These are phyloP conservation scores for Lucinisca nassula DNA, from an alignment of 2,888 invertebrate species.

Conservation along the genomic window DNA sequence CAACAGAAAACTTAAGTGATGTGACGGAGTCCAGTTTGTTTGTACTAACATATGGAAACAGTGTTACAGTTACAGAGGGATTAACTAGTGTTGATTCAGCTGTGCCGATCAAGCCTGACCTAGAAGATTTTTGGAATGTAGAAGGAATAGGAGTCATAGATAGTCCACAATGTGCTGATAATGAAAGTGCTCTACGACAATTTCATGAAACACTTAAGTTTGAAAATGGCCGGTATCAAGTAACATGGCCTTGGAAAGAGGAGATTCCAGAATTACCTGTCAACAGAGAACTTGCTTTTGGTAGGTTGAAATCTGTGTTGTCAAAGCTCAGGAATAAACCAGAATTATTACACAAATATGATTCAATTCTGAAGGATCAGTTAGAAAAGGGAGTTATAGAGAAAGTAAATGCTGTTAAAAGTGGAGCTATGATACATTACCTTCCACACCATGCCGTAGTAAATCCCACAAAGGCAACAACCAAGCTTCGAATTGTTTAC, in stretches of 20 bases:
- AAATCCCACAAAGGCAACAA: slow-evolving; percentile 5
- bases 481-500: slow-evolving; percentile 22
- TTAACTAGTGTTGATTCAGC: slow-evolving; percentile 17
- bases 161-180: not conserved
- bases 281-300: slow-evolving; percentile 33
- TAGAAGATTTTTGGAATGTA: slow-evolving; percentile 50
- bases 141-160: slow-evolving; percentile 39
- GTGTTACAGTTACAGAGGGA: not conserved
- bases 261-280: slow-evolving; percentile 12
- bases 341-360: slow-evolving; percentile 38
- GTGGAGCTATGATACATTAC: slow-evolving; percentile 1
- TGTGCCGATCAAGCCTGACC: not conserved
- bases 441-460: slow-evolving; percentile 34
- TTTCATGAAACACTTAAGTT: slow-evolving; percentile 33
- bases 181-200: slow-evolving; percentile 8
- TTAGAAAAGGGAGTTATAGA: slow-evolving; percentile 32
- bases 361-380: slow-evolving; percentile 33
- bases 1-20: slow-evolving; percentile 7
- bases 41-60: slow-evolving; percentile 13
- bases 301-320: slow-evolving; percentile 24
- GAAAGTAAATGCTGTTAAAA: not conserved
- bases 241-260: slow-evolving; percentile 48
- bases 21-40: slow-evolving; percentile 17
- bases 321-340: slow-evolving; percentile 21
- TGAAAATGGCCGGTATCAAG: slow-evolving; percentile 35